Evolutionary conservation across 2,888 invertebrate genomes (phyloP), one percentile per base, ranked within the genome.

Genomic region (Tetragonula carbonaria): DNA sequence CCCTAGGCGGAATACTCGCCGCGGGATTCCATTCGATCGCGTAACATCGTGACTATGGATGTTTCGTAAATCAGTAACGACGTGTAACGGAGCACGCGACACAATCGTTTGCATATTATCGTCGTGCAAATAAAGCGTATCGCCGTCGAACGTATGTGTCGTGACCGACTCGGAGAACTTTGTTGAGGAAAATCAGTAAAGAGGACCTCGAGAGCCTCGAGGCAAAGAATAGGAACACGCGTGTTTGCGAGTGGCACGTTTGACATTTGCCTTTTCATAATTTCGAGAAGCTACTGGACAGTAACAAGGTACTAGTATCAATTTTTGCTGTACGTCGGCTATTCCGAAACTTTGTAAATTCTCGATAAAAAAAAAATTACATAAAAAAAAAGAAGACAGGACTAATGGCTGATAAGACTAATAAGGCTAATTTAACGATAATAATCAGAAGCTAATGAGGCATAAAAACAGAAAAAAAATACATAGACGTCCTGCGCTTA

Each of bases 51-150:
- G 23, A 50, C 62, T 71, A 70, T 38, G 38, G 55, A 59, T 62
- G 72, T 80, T 74, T 65, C 45, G 74, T 67, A 82, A 82, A 82
- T 74, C 72, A 71, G 75, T 75, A 82, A 83, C 63, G 50, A 51
- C 75, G 38, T 76, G 75, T 82, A 82, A 62, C 76, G 73, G 16
- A 62, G 51, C 85, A 85, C 78, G 79, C 84, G 79, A 74, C 73
- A 74, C 50, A 66, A 78, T 73, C 86, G 86, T 86, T 86, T 86
- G 86, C 85, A 85, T 85, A 85, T 85, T 65, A 76, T 85, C 85
- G 63, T 73, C 57, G 23, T 38, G 23, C 28, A 50, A 65, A 62
- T 74, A 63, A 76, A 85, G 67, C 59, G 74, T 86, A 74, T 77
- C 73, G 68, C 70, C 8, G 11, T 6, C 45, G 38, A 45, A 23